Percentiles rank a stretch among this genome's conserved stretches.
Evolutionary conservation across 2,888 invertebrate genomes (phyloP).

Genomic region (Choristoneura rosaceana): DNA sequence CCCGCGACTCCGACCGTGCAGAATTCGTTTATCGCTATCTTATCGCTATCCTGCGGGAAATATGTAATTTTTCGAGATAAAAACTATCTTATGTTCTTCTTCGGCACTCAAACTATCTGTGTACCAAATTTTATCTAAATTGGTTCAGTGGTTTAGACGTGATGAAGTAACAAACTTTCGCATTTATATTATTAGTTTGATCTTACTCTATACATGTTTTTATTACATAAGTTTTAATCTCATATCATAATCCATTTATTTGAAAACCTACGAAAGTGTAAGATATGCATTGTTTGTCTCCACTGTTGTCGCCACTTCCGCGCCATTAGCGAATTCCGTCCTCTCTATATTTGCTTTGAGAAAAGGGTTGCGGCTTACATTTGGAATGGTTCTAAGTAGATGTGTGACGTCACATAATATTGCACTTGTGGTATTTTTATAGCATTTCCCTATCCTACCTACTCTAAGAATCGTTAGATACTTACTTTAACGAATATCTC

Average conservation of each 20-base stretch:
- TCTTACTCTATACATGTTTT: neutral
- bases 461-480: neutral
- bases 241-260: constrained; percentile 40
- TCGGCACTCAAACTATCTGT: no score
- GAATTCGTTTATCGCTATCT: no score
- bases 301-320: constrained; percentile 58
- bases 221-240: constrained; percentile 8
- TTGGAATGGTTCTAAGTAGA: constrained; percentile 41
- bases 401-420: constrained; percentile 47
- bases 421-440: constrained; percentile 17
- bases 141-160: no score
- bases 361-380: constrained; percentile 48
- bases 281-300: constrained; percentile 62
- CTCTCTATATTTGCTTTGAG: constrained; percentile 57
- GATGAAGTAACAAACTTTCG: no score
- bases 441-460: neutral
- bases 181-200: no score
- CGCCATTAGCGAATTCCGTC: constrained; percentile 62
- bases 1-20: no score
- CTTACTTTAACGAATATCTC: no score
- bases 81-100: no score
- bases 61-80: no score
- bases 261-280: constrained; percentile 52
- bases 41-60: no score
- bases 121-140: no score